Evolutionary conservation across 1,140 invertebrate genomes (phyloP).

Genomic region (Odontomachus brunneus): DNA sequence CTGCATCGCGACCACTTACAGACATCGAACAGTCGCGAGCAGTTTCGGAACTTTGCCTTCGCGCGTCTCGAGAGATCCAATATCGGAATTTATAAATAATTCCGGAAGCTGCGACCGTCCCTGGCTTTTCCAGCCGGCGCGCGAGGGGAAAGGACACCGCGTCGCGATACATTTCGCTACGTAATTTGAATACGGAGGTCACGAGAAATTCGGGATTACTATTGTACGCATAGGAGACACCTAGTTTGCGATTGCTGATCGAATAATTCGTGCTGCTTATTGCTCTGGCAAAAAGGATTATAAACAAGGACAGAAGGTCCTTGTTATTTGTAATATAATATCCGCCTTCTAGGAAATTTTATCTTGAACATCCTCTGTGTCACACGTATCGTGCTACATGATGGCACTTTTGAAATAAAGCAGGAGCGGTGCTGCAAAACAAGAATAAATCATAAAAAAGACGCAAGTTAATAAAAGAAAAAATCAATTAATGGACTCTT

Average conservation of each 20-base stretch:
- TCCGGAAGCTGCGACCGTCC: conserved; percentile 9
- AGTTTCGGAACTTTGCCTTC: conserved; percentile 48
- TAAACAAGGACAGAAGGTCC: background rate
- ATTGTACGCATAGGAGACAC: background rate
- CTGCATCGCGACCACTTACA: conserved; percentile 50
- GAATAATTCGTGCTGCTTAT: background rate
- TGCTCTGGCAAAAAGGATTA: background rate
- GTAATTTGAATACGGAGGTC: conserved; percentile 19
- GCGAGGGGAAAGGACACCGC: background rate
- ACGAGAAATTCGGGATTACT: background rate
- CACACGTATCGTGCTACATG: background rate
- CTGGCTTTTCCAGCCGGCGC: background rate
- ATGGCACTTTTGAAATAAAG: no score
- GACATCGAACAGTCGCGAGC: conserved; percentile 60
- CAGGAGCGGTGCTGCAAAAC: no score
- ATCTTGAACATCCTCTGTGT: background rate
- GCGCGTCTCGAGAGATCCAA: background rate
- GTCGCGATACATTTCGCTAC: conserved; percentile 3
- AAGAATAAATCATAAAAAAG: no score
- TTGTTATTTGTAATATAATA: background rate
- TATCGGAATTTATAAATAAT: conserved; percentile 55
- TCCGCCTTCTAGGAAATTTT: background rate
- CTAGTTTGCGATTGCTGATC: conserved; percentile 24
- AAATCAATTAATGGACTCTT: no score
- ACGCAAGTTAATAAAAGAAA: no score